Conservation (phyloP, 1,140 invertebrate genomes). For the Drosophila arawakana region DNA sequence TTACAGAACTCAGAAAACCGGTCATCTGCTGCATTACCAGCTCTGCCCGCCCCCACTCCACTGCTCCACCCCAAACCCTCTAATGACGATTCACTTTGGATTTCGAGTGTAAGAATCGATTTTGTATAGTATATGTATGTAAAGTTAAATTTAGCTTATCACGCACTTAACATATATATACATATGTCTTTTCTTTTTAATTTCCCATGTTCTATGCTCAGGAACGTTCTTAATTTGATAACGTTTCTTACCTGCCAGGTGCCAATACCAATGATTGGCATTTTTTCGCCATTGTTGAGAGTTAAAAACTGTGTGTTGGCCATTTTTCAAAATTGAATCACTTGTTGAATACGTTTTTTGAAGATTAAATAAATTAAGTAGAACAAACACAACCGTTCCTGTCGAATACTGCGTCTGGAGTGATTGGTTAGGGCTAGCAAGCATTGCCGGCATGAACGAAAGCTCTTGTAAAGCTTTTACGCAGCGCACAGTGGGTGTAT, state of each 20-base stretch:
- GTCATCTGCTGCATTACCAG: conserved; percentile 7
- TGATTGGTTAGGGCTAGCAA: background rate
- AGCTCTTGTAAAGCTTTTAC: conserved; percentile 18
- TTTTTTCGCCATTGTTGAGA: conserved; percentile 85
- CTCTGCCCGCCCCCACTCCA: background rate
- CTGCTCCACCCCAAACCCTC: background rate
- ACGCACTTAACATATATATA: too few relatives aligned
- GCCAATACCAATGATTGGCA: conserved; percentile 91
- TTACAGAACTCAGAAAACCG: conserved; percentile 28
- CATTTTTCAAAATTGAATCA: conserved; percentile 53
- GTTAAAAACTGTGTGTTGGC: conserved; percentile 64
- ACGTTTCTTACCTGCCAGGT: conserved; percentile 90
- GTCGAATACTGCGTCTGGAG: conserved; percentile 4
- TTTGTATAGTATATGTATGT: too few relatives aligned
- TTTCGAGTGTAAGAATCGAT: too few relatives aligned
- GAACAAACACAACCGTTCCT: conserved; percentile 18
- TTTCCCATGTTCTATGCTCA: background rate
- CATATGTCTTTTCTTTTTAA: too few relatives aligned
- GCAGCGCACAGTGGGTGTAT: background rate
- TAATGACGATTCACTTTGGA: conserved; percentile 8
- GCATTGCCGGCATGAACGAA: conserved; percentile 6
- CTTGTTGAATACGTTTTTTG: conserved; percentile 17
- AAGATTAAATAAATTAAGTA: background rate
- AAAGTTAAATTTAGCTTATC: too few relatives aligned
- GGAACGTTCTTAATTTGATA: background rate